Evolutionary conservation across 2,888 invertebrate species (phyloP).

Genomic region (Leptopilina myrica): DNA sequence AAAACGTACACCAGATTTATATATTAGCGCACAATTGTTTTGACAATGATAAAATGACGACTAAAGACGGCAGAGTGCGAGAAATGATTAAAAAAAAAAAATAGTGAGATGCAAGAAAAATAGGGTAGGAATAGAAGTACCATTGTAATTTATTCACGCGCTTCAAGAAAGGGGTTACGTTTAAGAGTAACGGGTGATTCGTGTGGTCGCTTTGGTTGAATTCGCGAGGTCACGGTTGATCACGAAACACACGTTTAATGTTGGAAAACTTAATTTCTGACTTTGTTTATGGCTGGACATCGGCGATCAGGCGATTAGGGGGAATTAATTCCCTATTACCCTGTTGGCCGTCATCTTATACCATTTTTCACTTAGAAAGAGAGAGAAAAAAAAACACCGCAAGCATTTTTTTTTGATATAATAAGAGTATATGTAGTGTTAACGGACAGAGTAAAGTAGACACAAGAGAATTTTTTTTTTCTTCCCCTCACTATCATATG

Average conservation of each 20-base stretch:
- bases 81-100: constrained; percentile 25
- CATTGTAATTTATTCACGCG: constrained; percentile 57
- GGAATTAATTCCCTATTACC: constrained; percentile 16
- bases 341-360: constrained; percentile 17
- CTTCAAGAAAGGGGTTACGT: constrained; percentile 32
- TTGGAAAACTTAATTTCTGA: constrained; percentile 4
- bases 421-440: neutral
- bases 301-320: constrained; percentile 13
- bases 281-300: constrained; percentile 15
- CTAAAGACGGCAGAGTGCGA: constrained; percentile 42
- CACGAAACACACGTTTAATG: constrained; percentile 27
- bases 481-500: constrained; percentile 38
- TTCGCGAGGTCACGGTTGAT: constrained; percentile 40
- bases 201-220: constrained; percentile 43
- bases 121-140: constrained; percentile 57
- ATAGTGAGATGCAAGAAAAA: constrained; percentile 23
- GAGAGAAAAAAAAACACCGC: constrained; percentile 22
- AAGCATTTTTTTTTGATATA: constrained; percentile 24
- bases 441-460: constrained; percentile 40
- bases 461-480: constrained; percentile 2
- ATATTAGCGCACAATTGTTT: constrained; percentile 6
- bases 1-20: constrained; percentile 40
- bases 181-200: constrained; percentile 46
- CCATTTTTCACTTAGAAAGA: neutral
- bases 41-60: constrained; percentile 11